These are phyloP conservation scores for Cosmopolites sordidus DNA, from an alignment of 2,888 invertebrate species.

Conservation along the genomic window DNA sequence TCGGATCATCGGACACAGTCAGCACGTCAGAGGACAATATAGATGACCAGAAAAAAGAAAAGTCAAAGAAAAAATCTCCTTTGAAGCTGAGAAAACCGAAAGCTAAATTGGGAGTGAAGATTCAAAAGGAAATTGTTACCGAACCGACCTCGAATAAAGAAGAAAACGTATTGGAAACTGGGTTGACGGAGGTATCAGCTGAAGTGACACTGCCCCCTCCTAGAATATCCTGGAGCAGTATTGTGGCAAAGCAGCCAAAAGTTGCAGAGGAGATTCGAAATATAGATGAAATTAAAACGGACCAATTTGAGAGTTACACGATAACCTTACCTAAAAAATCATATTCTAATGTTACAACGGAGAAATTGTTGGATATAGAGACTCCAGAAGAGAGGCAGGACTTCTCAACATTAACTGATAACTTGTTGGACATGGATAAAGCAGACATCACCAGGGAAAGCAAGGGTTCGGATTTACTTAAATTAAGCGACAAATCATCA, in stretches of 20 bases:
- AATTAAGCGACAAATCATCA: conserved; percentile 49
- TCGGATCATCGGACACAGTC: conserved; percentile 22
- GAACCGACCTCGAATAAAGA: conserved; percentile 12
- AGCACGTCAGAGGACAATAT: conserved; percentile 28
- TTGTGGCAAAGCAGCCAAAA: conserved; percentile 44
- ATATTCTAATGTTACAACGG: conserved; percentile 17
- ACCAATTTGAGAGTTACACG: conserved; percentile 32
- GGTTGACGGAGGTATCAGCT: conserved; percentile 19
- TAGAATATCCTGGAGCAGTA: conserved; percentile 55
- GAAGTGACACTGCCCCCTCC: conserved; percentile 36
- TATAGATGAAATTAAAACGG: conserved; percentile 25
- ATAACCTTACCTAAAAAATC: conserved; percentile 32
- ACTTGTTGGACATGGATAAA: conserved; percentile 42
- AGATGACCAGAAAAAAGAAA: conserved; percentile 28
- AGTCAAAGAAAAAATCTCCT: conserved; percentile 29
- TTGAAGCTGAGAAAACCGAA: conserved; percentile 45
- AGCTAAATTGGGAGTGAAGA: conserved; percentile 45
- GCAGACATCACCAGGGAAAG: not conserved
- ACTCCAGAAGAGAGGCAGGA: conserved; percentile 27
- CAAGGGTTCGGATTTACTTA: conserved; percentile 16
- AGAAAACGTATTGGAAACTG: conserved; percentile 4
- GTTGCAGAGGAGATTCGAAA: conserved; percentile 21
- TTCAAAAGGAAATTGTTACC: conserved; percentile 32
- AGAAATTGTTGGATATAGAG: conserved; percentile 36
- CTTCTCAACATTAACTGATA: conserved; percentile 11